Base-by-base conservation (phyloP, 2,797 vertebrate species). In the Cygnus olor region DNA sequence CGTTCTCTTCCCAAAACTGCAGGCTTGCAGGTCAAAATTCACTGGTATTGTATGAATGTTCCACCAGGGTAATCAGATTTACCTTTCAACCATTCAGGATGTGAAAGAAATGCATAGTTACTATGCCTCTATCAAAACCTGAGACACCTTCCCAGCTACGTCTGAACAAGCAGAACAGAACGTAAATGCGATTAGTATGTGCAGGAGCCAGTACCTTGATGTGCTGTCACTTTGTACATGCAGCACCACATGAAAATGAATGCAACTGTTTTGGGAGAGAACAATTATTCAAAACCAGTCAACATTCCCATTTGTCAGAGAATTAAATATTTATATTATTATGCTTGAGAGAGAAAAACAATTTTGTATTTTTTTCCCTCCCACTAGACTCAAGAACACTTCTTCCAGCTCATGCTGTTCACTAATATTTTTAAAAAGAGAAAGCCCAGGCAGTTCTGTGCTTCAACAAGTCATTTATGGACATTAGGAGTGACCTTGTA, bases 251-350 rank as follows among this genome's bases (percentile, higher is more conserved):
- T 17, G 40, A 82, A 95, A 96, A 94, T 0, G 0, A 92, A 91
- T n/a, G 69, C 0, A 17, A 85, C 28, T 0, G 0, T 77, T 92
- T 89, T 51, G 49, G 87, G 49, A 94, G 66, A 87, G 78, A 77
- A 36, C 58, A 69, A 90, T 96, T 85, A 90, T 76, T 90, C 88
- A 89, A 84, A 96, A 79, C 57, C 40, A 56, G 17, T 91, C 76
- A 93, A 65, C 71, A 60, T 45, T 85, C 85, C 79, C 51, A 94
- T 94, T 94, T 96, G 69, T 95, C 81, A 95, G 56, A 63, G 56
- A 92, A 95, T 95, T 93, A 96, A 96, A 96, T 85, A 93, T 96
- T 95, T 90, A 90, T 71, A 76, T 90, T 71, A 92, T 44, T 72
- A 82, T 70, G 47, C 58, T 38, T 7, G 88, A 88, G 34, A 71